Evolutionary conservation across 2,797 vertebrate species (phyloP).

Genomic region (Syndactyla subalaris): DNA sequence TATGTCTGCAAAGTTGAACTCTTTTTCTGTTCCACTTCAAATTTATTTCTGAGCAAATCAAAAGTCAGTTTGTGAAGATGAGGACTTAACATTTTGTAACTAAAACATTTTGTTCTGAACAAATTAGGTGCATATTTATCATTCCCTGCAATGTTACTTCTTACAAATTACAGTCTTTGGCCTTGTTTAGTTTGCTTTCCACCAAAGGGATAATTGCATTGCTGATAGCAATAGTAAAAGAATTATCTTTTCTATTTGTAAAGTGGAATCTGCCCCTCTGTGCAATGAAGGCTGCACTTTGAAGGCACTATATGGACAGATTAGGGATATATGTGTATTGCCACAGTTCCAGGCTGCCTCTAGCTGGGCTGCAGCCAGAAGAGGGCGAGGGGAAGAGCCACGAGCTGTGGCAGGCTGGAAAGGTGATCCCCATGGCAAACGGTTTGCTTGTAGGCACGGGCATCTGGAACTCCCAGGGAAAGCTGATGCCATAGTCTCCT

Average conservation of each 20-base stretch:
- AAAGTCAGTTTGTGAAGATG: not conserved
- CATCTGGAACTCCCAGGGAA: not conserved
- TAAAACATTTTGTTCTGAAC: not conserved
- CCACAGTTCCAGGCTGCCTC: not conserved
- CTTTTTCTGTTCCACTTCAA: not conserved
- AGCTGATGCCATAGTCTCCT: not conserved
- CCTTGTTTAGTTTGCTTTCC: not conserved
- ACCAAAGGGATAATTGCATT: not conserved
- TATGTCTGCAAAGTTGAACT: conserved; percentile 4
- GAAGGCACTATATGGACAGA: not conserved
- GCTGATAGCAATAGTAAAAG: not conserved
- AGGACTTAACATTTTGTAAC: not conserved
- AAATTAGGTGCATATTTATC: not conserved
- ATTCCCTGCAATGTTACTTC: not conserved
- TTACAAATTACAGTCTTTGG: not conserved
- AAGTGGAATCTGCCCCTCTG: not conserved
- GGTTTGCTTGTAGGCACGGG: not conserved
- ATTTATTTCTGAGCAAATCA: not conserved
- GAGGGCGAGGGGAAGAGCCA: not conserved
- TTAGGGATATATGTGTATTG: no score
- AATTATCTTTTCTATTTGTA: not conserved
- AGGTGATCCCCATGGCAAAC: not conserved
- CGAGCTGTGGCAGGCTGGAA: not conserved
- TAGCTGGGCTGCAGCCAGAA: not conserved
- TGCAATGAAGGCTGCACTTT: not conserved